Conservation (phyloP, 2,888 invertebrate species). For the Coenonympha glycerion region DNA sequence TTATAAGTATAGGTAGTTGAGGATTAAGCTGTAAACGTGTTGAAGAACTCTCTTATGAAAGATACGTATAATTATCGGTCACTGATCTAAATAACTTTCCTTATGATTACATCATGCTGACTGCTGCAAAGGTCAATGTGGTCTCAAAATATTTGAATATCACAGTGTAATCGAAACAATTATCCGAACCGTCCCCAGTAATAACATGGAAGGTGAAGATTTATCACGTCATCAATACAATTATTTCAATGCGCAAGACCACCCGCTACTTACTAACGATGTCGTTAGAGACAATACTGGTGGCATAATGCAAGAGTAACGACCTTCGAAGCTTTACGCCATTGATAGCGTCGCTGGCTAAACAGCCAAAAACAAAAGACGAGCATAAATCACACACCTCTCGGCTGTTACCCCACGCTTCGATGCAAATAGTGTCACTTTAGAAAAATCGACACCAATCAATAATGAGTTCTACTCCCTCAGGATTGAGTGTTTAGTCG, state of each 20-base stretch:
- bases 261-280: conserved; percentile 74
- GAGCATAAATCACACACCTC: conserved; percentile 66
- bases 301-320: conserved; percentile 72
- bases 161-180: conserved; percentile 47
- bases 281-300: conserved; percentile 68
- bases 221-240: conserved; percentile 68
- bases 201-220: conserved; percentile 48
- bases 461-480: conserved; percentile 23
- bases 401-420: conserved; percentile 52
- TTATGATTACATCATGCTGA: too few species aligned
- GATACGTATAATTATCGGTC: too few species aligned
- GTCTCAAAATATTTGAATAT: conserved; percentile 7
- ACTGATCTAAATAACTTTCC: too few species aligned
- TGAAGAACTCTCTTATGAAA: too few species aligned
- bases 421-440: conserved; percentile 39
- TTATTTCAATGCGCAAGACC: conserved; percentile 69
- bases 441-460: conserved; percentile 20
- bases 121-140: too few species aligned
- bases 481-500: conserved; percentile 4
- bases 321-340: conserved; percentile 59
- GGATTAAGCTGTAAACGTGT: too few species aligned
- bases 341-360: conserved; percentile 64
- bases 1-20: too few species aligned
- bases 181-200: conserved; percentile 51
- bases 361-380: conserved; percentile 74